Conservation (phyloP, 2,888 invertebrate genomes). For the Scrobipalpa costella region DNA sequence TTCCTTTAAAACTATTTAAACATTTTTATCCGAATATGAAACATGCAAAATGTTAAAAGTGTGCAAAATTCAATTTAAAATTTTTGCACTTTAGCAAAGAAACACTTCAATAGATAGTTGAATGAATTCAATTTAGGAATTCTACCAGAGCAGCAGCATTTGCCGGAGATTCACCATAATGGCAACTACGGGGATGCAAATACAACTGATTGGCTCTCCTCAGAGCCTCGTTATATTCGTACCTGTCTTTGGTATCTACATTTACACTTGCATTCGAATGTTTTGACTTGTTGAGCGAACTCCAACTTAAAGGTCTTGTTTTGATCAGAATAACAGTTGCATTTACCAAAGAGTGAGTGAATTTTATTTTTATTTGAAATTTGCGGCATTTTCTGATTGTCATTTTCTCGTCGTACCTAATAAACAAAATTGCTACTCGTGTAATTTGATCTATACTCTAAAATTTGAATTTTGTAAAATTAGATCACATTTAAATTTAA, state of each 20-base stretch:
- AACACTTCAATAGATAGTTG: constrained; percentile 6
- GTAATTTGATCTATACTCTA: too few relatives aligned
- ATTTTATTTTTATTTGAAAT: too few relatives aligned
- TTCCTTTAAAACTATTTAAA: too few relatives aligned
- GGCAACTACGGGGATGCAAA: constrained; percentile 62
- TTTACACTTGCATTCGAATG: constrained; percentile 19
- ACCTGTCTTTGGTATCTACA: constrained; percentile 23
- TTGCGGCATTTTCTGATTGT: too few relatives aligned
- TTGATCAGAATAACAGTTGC: not conserved
- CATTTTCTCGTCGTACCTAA: too few relatives aligned
- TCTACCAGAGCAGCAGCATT: constrained; percentile 27
- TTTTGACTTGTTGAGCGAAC: constrained; percentile 23
- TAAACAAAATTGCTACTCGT: too few relatives aligned
- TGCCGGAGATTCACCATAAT: constrained; percentile 51
- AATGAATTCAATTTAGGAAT: constrained; percentile 18
- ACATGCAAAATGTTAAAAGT: not conserved
- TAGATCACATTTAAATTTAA: too few relatives aligned
- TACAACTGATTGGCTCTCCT: constrained; percentile 60
- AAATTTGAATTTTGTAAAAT: too few relatives aligned
- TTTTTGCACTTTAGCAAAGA: not conserved
- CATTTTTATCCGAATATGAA: not conserved
- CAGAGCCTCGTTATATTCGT: constrained; percentile 36
- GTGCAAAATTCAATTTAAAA: constrained; percentile 2
- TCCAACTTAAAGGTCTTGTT: not conserved
- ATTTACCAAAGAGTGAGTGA: too few relatives aligned